Conservation (phyloP, 2,113 vertebrate species). For the Callipepla squamata region DNA sequence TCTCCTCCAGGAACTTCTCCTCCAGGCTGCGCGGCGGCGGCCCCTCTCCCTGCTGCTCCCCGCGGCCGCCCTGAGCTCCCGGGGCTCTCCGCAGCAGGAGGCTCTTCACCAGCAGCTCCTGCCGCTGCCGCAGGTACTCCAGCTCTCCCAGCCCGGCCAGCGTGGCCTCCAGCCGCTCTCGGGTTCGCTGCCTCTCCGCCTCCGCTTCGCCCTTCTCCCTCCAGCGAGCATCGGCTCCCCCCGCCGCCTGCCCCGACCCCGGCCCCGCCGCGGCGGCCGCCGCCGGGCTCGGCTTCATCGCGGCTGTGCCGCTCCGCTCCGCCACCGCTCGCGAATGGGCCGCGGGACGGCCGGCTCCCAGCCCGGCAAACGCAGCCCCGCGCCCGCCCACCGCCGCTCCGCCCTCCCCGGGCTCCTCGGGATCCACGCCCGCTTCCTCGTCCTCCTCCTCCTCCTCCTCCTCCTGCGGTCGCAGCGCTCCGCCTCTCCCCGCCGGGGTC, state of each 20-base stretch:
- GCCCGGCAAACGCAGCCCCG: background rate
- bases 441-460: background rate
- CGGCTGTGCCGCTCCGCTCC: background rate
- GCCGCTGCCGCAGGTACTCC: slow-evolving; percentile 84
- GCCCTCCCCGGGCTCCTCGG: background rate
- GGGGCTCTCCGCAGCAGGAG: slow-evolving; percentile 74
- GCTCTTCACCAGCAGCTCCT: slow-evolving; percentile 84
- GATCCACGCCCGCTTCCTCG: background rate
- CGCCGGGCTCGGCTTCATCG: slow-evolving; percentile 56
- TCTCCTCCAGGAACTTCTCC: slow-evolving; percentile 91
- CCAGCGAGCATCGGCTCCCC: slow-evolving; percentile 76
- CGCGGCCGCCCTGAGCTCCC: background rate
- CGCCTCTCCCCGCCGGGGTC: background rate
- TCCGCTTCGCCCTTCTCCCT: slow-evolving; percentile 80
- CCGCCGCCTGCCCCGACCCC: background rate
- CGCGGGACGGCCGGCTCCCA: background rate
- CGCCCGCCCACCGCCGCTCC: background rate
- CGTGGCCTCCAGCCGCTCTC: slow-evolving; percentile 88
- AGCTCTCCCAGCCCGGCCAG: slow-evolving; percentile 87
- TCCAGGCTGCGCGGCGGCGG: slow-evolving; percentile 79
- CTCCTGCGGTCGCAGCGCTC: background rate
- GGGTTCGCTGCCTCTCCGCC: slow-evolving; percentile 80
- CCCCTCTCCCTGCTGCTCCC: slow-evolving; percentile 60
- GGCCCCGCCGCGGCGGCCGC: slow-evolving; percentile 8
- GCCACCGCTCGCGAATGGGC: background rate